phyloP scores from a whole-genome alignment of 2,888 invertebrate species.

The Tetrapedia diversipes region DNA sequence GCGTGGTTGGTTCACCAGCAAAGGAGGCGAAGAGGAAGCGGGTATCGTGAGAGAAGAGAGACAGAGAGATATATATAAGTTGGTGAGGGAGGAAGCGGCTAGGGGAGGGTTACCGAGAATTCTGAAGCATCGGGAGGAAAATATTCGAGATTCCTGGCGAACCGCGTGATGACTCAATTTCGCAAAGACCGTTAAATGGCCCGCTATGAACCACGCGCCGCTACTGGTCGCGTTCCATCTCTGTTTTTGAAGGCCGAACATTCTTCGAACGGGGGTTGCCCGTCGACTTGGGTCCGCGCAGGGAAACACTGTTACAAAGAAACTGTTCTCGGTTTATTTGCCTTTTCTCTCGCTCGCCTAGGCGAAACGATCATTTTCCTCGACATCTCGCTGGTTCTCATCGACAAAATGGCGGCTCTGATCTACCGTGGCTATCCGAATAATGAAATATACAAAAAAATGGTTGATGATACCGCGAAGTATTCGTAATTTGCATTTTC shows the following conservation, averaged over 20 bases:
- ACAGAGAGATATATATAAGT: constrained; percentile 17
- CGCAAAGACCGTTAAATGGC: constrained; percentile 82
- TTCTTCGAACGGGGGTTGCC: constrained; percentile 73
- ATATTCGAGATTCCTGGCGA: constrained; percentile 82
- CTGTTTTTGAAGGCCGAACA: constrained; percentile 81
- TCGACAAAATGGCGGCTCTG: too few species aligned
- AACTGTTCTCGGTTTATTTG: constrained; percentile 47
- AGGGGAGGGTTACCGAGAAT: constrained; percentile 44
- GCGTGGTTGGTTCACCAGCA: constrained; percentile 16
- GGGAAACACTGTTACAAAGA: constrained; percentile 54
- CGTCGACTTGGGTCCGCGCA: constrained; percentile 49
- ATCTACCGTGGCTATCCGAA: too few species aligned
- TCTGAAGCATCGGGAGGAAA: constrained; percentile 84
- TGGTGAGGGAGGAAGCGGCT: constrained; percentile 36
- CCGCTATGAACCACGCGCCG: constrained; percentile 77
- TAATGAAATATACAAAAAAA: too few species aligned
- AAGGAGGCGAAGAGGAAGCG: constrained; percentile 35
- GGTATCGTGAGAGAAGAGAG: constrained; percentile 23
- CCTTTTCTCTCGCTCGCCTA: background rate
- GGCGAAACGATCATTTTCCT: background rate
- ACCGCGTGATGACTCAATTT: constrained; percentile 83
- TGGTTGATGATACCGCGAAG: too few species aligned
- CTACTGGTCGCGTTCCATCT: constrained; percentile 74
- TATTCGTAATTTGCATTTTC: too few species aligned
- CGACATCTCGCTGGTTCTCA: background rate